A percentile compares a stretch with the other conserved stretches of the same genome.
Conservation (phyloP, 37 sponge, comb jelly and placozoan genomes). For the Eunapius fragilis region DNA sequence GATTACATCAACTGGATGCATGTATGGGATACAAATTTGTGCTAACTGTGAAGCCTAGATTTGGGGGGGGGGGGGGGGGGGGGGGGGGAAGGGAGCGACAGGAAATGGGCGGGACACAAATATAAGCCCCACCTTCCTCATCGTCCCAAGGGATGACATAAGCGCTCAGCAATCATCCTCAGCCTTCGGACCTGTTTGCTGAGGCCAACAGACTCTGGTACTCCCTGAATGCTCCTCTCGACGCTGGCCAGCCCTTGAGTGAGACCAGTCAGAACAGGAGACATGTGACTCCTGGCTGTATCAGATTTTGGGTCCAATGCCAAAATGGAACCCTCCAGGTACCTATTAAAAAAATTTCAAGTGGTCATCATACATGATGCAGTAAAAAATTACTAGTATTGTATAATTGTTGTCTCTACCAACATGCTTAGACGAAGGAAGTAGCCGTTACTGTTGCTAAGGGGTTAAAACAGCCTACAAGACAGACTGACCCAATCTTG, state of each 20-base stretch:
- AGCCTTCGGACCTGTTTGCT: conserved; percentile 25
- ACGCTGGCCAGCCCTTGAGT: conserved; percentile 37
- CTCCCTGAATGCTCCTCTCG: conserved; percentile 15
- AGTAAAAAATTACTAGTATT: no score
- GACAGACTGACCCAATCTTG: conserved; percentile 73
- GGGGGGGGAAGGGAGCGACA: no score
- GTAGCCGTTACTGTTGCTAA: background rate
- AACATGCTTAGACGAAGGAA: no score
- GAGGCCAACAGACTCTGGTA: conserved; percentile 11
- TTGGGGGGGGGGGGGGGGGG: no score
- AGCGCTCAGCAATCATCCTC: conserved; percentile 39
- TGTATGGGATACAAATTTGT: no score
- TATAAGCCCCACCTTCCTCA: background rate
- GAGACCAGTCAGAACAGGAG: conserved; percentile 44
- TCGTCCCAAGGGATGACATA: conserved; percentile 20
- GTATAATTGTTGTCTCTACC: no score
- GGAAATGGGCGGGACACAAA: no score
- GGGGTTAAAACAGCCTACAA: background rate
- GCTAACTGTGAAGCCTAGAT: no score
- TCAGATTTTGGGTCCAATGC: conserved; percentile 61
- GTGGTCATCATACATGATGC: no score
- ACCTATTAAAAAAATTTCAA: conserved; percentile 39
- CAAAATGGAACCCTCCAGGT: conserved; percentile 68
- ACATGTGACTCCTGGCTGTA: conserved; percentile 65
- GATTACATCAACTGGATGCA: no score